These are phyloP conservation scores for Tapirus indicus DNA, from an alignment of 2,797 vertebrate genomes.

Conservation along the genomic window DNA sequence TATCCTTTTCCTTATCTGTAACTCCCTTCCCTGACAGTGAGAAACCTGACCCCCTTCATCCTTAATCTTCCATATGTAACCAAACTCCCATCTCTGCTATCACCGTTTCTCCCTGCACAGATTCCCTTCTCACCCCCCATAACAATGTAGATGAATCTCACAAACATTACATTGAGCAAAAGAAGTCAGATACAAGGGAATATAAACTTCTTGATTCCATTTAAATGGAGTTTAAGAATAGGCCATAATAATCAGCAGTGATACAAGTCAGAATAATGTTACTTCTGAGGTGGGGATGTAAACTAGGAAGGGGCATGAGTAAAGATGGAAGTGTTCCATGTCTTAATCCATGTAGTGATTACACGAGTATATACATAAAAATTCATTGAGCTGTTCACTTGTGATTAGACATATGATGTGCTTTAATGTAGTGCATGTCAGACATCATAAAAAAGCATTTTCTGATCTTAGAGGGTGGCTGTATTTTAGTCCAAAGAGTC, in stretches of 20 bases:
- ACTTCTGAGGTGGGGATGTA: neutral
- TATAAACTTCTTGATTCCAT: neutral
- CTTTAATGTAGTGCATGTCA: neutral
- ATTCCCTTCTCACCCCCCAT: neutral
- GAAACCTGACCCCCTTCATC: neutral
- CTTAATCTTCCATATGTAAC: neutral
- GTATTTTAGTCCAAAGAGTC: constrained; percentile 16
- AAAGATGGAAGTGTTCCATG: neutral
- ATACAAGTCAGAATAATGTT: neutral
- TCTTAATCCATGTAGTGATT: constrained; percentile 9
- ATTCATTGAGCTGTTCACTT: neutral
- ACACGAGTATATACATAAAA: neutral
- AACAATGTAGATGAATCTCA: neutral
- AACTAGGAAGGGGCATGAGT: neutral
- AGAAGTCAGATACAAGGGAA: neutral
- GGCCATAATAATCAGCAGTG: neutral
- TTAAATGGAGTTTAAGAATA: neutral
- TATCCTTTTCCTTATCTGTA: neutral
- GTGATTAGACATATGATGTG: neutral
- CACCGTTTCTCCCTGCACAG: neutral
- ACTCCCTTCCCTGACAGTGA: neutral
- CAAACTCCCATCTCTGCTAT: neutral
- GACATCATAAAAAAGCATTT: constrained; percentile 8
- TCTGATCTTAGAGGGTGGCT: neutral
- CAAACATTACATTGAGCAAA: neutral